A percentile compares a stretch with the other conserved stretches of the same genome.
These are phyloP conservation scores for Microctenopoma lineatum DNA, from an alignment of 2,797 vertebrate genomes.

Conservation along the genomic window DNA sequence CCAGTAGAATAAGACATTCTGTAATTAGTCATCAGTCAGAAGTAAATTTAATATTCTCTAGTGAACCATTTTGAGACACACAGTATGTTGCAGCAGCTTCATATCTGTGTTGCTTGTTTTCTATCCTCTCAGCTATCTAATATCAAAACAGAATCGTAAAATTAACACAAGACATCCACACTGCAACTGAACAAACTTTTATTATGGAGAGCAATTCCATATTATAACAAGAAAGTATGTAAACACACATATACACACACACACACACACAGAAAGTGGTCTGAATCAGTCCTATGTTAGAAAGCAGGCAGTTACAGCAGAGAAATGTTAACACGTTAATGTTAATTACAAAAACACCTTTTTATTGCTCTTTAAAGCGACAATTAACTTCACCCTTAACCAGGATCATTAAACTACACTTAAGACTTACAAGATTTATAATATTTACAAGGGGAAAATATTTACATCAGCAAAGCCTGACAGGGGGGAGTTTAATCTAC, in stretches of 20 bases:
- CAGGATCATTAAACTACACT: constrained; percentile 70
- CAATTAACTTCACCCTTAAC: constrained; percentile 52
- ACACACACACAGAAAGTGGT: constrained; percentile 65
- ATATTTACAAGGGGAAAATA: constrained; percentile 76
- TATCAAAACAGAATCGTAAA: neutral
- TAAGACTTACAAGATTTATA: constrained; percentile 55
- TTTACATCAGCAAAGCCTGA: constrained; percentile 72
- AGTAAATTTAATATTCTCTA: neutral
- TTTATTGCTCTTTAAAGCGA: constrained; percentile 62
- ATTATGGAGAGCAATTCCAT: constrained; percentile 75
- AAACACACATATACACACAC: constrained; percentile 37
- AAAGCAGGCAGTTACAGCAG: constrained; percentile 73
- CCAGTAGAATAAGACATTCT: neutral
- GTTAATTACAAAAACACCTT: constrained; percentile 67
- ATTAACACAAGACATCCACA: constrained; percentile 10
- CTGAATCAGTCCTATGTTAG: constrained; percentile 70
- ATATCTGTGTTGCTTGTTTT: neutral
- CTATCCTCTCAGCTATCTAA: neutral
- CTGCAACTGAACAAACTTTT: constrained; percentile 77
- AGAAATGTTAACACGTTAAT: constrained; percentile 41
- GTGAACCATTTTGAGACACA: neutral
- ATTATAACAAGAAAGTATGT: constrained; percentile 62
- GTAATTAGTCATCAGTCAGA: neutral
- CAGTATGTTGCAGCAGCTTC: neutral
- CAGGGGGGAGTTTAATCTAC: constrained; percentile 56